These are phyloP conservation scores for Dysidea cf. avara DNA, from an alignment of 37 sponge, comb jelly and placozoan species.

Conservation along the genomic window DNA sequence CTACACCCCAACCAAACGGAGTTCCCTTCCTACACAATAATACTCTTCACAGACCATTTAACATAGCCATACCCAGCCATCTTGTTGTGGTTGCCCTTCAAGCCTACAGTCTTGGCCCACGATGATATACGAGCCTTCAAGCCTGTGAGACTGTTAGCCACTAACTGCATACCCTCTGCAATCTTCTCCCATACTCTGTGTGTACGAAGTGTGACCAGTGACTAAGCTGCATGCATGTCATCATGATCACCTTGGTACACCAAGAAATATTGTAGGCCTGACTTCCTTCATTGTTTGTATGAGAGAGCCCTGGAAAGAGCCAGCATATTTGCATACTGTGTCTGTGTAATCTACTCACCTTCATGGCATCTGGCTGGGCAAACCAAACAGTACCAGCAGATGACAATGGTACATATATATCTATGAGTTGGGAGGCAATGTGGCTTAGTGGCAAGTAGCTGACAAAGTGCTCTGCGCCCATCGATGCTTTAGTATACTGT, in stretches of 20 bases:
- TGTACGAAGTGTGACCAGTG: neutral
- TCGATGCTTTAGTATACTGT: conserved; percentile 15
- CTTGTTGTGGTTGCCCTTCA: conserved; percentile 60
- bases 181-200: conserved; percentile 89
- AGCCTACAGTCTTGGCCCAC: conserved; percentile 83
- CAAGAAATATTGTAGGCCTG: conserved; percentile 85
- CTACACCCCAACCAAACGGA: conserved; percentile 68
- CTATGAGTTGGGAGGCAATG: conserved; percentile 77
- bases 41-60: conserved; percentile 6
- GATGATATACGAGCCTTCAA: conserved; percentile 58
- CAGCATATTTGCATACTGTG: conserved; percentile 2
- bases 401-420: conserved; percentile 60
- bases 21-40: conserved; percentile 3
- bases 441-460: conserved; percentile 87
- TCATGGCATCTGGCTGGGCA: conserved; percentile 93
- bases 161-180: conserved; percentile 65
- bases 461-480: conserved; percentile 57
- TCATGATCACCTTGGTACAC: conserved; percentile 74
- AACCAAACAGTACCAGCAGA: conserved; percentile 72
- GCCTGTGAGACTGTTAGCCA: conserved; percentile 33
- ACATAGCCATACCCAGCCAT: conserved; percentile 17
- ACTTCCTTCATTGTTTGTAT: conserved; percentile 87
- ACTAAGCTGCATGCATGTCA: neutral
- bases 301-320: conserved; percentile 58
- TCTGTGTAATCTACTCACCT: conserved; percentile 19